phyloP scores from a whole-genome alignment of 2,797 vertebrate genomes.

The Nasua narica region DNA sequence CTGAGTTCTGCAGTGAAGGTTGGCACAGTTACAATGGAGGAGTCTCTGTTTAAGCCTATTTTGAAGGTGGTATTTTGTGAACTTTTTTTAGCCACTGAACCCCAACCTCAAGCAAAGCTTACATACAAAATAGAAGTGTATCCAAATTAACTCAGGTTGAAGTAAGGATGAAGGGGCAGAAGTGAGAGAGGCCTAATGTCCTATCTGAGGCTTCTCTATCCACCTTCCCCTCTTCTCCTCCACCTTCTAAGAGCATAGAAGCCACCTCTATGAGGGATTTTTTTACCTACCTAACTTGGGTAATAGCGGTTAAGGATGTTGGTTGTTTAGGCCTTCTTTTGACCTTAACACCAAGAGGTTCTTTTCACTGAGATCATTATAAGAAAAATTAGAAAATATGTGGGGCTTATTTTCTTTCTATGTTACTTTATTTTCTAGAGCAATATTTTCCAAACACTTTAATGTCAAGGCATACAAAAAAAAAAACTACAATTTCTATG shows the following conservation, averaged over 20 bases:
- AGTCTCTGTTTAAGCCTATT: neutral
- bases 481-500: neutral
- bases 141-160: neutral
- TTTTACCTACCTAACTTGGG: neutral
- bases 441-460: neutral
- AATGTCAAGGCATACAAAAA: neutral
- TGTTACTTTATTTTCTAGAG: neutral
- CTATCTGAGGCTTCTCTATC: neutral
- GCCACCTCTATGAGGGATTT: neutral
- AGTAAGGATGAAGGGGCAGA: neutral
- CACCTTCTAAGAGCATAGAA: neutral
- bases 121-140: neutral
- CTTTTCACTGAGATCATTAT: neutral
- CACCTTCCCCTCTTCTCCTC: neutral
- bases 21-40: neutral
- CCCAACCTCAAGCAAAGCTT: neutral
- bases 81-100: neutral
- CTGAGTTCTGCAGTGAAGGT: neutral
- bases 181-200: rapidly evolving
- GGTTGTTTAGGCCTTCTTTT: neutral
- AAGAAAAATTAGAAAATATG: neutral
- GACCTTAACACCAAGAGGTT: neutral
- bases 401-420: neutral
- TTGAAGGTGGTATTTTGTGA: neutral
- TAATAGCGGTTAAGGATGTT: neutral